A percentile compares a stretch with the other conserved stretches of the same genome.
phyloP scores from a whole-genome alignment of 2,888 invertebrate species.

The Drosophila histrio region DNA sequence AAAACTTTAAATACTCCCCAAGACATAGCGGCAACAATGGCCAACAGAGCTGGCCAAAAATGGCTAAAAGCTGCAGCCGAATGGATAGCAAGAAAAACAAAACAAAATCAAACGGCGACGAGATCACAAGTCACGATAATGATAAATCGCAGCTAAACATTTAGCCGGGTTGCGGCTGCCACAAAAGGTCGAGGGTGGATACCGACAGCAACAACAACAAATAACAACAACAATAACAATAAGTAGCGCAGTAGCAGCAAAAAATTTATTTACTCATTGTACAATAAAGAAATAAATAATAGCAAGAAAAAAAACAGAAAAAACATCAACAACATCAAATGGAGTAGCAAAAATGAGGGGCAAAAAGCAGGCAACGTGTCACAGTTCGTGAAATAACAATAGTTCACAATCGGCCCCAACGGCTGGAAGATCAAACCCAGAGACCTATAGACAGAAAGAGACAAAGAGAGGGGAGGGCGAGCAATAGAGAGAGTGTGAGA shows the following conservation, averaged over 20 bases:
- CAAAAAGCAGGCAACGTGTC: constrained; percentile 66
- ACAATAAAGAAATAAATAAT: constrained; percentile 78
- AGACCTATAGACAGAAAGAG: constrained; percentile 12
- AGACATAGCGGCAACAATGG: constrained; percentile 39
- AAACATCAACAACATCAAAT: constrained; percentile 38
- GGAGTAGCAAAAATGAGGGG: constrained; percentile 42
- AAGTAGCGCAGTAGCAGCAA: constrained; percentile 66
- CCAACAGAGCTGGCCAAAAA: constrained; percentile 54
- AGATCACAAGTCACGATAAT: constrained; percentile 80
- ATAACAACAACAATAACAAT: constrained; percentile 33
- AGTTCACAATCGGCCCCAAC: constrained; percentile 74
- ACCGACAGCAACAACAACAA: constrained; percentile 40
- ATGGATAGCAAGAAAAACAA: constrained; percentile 40
- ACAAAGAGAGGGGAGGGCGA: constrained; percentile 1
- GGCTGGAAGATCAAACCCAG: constrained; percentile 68
- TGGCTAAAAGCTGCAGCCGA: constrained; percentile 53
- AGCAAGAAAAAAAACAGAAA: constrained; percentile 24
- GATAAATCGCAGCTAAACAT: constrained; percentile 79
- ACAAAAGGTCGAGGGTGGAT: constrained; percentile 79
- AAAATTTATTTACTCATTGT: constrained; percentile 78
- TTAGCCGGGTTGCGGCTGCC: constrained; percentile 71
- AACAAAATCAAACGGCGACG: constrained; percentile 64
- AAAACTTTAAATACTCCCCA: constrained; percentile 55
- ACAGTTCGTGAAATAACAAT: constrained; percentile 80
- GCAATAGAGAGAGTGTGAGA: not conserved